These are phyloP conservation scores for Xanthorhoe spadicearia DNA, from an alignment of 2,888 invertebrate genomes.

Conservation along the genomic window DNA sequence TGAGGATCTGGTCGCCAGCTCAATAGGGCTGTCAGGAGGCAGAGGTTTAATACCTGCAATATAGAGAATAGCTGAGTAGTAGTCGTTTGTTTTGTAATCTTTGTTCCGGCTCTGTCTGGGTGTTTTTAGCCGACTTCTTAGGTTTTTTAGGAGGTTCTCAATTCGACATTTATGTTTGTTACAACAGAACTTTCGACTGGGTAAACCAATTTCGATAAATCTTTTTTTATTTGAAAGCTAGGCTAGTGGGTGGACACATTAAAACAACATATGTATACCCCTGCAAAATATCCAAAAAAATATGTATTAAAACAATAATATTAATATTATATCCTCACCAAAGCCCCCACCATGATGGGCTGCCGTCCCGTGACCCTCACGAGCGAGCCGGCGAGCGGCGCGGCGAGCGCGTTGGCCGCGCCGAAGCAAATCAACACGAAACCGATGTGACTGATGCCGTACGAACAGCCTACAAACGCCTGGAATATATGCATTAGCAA, in stretches of 20 bases:
- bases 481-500: slow-evolving; percentile 56
- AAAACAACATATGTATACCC: too few species aligned
- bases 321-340: slow-evolving; percentile 61
- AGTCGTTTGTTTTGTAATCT: too few species aligned
- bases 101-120: too few species aligned
- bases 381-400: slow-evolving; percentile 91
- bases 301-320: too few species aligned
- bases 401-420: slow-evolving; percentile 93
- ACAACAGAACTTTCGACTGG: too few species aligned
- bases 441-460: slow-evolving; percentile 95
- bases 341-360: slow-evolving; percentile 90
- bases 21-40: slow-evolving; percentile 87
- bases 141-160: too few species aligned
- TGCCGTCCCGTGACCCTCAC: slow-evolving; percentile 92
- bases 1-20: slow-evolving; percentile 89
- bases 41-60: slow-evolving; percentile 86
- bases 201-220: too few species aligned
- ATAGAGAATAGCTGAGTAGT: not conserved
- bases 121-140: too few species aligned
- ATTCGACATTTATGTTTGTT: too few species aligned
- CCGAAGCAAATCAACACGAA: slow-evolving; percentile 98
- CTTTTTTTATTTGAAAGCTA: too few species aligned
- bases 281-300: too few species aligned
- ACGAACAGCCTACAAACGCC: slow-evolving; percentile 94
- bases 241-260: too few species aligned